Evolutionary conservation across 2,888 invertebrate genomes (phyloP).

Genomic region (Parasteatoda lunata): DNA sequence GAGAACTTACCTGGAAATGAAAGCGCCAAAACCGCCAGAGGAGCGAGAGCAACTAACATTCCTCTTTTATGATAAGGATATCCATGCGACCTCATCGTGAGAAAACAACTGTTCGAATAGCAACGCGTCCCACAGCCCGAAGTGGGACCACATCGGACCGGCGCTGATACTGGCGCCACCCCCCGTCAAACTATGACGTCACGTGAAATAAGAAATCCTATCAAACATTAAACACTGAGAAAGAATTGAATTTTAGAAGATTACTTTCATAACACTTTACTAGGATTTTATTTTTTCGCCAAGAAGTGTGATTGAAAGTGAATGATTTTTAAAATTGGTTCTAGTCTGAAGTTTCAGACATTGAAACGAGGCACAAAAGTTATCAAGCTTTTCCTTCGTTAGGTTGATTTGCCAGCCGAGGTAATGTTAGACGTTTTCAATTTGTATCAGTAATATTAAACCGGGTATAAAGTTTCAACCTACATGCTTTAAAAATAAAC

Average conservation of each 20-base stretch:
- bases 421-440: no score
- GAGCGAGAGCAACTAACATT: constrained; percentile 28
- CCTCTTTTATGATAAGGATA: constrained; percentile 29
- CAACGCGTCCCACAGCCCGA: constrained; percentile 27
- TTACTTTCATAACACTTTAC: constrained; percentile 3
- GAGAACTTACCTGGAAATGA: constrained; percentile 26
- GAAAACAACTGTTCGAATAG: constrained; percentile 59
- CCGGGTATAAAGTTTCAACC: no score
- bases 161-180: constrained; percentile 56
- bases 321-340: background rate
- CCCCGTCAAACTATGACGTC: constrained; percentile 47
- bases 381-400: background rate
- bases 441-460: no score
- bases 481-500: no score
- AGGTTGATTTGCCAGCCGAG: background rate
- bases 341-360: background rate
- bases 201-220: constrained; percentile 8
- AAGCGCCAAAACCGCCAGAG: constrained; percentile 17
- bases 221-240: constrained; percentile 2
- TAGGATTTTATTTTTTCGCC: background rate
- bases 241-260: background rate
- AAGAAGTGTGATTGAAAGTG: background rate
- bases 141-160: constrained; percentile 17
- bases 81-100: constrained; percentile 64
- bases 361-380: background rate